Percentiles rank a stretch among this genome's conserved stretches.
Evolutionary conservation across 2,113 vertebrate species (phyloP).

Genomic region (Telmatochromis brachygnathus): DNA sequence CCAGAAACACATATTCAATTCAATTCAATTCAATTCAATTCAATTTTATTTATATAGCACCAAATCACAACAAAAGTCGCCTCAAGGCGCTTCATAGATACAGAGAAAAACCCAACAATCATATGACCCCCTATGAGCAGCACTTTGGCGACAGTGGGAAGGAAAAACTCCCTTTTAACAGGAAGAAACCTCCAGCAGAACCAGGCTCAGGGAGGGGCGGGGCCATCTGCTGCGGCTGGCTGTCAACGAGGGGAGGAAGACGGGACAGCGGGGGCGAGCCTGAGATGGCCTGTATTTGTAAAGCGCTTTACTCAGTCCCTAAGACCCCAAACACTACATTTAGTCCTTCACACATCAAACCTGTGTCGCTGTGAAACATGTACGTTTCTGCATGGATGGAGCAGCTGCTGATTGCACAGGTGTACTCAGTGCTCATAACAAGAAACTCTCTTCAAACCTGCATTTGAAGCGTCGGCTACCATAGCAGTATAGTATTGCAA

Average conservation of each 20-base stretch:
- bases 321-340: not conserved
- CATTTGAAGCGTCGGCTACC: not conserved
- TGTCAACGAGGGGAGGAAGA: not conserved
- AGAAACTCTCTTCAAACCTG: not conserved
- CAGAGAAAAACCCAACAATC: no score
- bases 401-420: not conserved
- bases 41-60: no score
- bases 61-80: no score
- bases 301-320: not conserved
- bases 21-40: no score
- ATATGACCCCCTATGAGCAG: no score
- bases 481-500: not conserved
- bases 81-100: no score
- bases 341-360: not conserved
- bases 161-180: not conserved
- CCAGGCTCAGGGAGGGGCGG: not conserved
- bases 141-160: not conserved
- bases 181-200: rapidly evolving
- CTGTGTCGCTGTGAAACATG: not conserved
- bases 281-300: not conserved
- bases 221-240: not conserved
- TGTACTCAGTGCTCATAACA: not conserved
- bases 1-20: not conserved
- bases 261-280: not conserved
- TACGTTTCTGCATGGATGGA: not conserved